Evolutionary conservation across 2,113 vertebrate genomes (phyloP).

Genomic region (Pongo abelii): DNA sequence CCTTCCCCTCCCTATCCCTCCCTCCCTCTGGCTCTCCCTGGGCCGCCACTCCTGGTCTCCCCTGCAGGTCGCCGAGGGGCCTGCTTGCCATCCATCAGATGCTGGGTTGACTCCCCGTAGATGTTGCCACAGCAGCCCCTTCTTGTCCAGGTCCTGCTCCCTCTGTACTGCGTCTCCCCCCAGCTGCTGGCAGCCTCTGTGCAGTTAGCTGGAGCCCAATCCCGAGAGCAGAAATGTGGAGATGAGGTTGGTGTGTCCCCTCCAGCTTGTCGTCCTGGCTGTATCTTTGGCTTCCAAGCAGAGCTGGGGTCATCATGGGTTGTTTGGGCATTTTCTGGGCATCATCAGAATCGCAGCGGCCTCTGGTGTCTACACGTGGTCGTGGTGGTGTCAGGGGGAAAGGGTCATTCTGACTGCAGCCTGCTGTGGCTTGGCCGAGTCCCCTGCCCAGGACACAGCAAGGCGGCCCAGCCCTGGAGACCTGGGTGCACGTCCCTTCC

Average conservation of each 20-base stretch:
- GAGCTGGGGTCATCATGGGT: neutral
- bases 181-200: accelerated
- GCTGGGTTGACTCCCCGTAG: neutral
- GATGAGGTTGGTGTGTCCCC: too few species aligned
- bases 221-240: accelerated
- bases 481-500: neutral
- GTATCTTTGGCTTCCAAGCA: neutral
- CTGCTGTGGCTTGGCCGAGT: neutral
- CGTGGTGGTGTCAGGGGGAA: too few species aligned
- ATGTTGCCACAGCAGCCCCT: neutral
- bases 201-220: neutral
- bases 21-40: neutral
- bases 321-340: neutral
- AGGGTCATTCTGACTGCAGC: neutral
- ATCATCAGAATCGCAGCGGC: neutral
- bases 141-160: accelerated
- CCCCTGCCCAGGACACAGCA: accelerated
- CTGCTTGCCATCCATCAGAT: neutral
- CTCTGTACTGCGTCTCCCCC: accelerated
- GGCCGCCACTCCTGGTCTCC: neutral
- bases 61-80: neutral
- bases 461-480: neutral
- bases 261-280: neutral
- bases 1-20: neutral
- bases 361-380: neutral